Conservation (phyloP, 2,888 invertebrate genomes). For the Epirrhoe alternata region DNA sequence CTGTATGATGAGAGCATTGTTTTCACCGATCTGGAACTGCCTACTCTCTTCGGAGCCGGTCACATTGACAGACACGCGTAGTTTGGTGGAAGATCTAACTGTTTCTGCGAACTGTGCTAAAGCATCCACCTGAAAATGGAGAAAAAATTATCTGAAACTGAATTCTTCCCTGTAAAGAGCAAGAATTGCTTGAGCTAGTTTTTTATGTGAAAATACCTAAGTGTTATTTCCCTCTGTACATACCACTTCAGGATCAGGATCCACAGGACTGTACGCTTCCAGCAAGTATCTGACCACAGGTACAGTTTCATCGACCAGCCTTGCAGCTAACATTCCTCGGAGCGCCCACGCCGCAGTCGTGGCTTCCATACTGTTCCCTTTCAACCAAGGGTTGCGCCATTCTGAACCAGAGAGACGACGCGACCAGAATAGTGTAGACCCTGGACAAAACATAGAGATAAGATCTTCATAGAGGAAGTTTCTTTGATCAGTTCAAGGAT, state of each 20-base stretch:
- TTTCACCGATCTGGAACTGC: conserved; percentile 89
- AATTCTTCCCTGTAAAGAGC: too few relatives aligned
- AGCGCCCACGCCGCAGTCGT: conserved; percentile 96
- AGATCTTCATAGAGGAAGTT: too few relatives aligned
- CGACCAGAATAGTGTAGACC: conserved; percentile 73
- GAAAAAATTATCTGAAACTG: too few relatives aligned
- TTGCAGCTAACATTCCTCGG: conserved; percentile 86
- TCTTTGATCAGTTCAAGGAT: too few relatives aligned
- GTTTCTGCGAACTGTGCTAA: conserved; percentile 74
- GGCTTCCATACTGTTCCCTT: conserved; percentile 79
- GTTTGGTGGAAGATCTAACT: conserved; percentile 66
- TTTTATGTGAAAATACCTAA: not conserved
- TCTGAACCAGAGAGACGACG: conserved; percentile 65
- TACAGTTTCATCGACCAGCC: conserved; percentile 65
- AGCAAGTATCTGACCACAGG: conserved; percentile 73
- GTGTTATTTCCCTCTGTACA: conserved; percentile 13
- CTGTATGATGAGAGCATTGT: conserved; percentile 93
- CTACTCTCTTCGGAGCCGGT: conserved; percentile 76
- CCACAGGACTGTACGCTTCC: conserved; percentile 59
- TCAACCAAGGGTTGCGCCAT: conserved; percentile 77
- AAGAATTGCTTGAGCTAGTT: too few relatives aligned
- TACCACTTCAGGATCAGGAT: conserved; percentile 77
- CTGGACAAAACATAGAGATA: conserved; percentile 50
- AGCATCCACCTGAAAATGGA: conserved; percentile 70
- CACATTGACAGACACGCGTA: conserved; percentile 72